Evolutionary conservation across 2,797 vertebrate species (phyloP).

Genomic region (Megaceryle alcyon): DNA sequence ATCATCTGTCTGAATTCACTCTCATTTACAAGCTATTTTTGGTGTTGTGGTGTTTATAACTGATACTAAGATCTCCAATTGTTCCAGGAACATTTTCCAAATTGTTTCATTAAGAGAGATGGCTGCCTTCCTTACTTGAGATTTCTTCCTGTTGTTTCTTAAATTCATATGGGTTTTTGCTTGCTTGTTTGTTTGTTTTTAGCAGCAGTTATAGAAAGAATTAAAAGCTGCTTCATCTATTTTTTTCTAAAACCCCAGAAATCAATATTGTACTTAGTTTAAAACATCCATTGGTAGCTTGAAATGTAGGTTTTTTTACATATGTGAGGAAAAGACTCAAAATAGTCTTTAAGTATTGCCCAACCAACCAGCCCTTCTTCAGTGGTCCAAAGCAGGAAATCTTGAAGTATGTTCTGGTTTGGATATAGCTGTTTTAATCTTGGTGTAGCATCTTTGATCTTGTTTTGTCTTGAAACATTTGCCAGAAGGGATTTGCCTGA

Average conservation of each 20-base stretch:
- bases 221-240: not conserved
- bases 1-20: not conserved
- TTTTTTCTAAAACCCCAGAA: not conserved
- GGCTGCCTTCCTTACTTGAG: not conserved
- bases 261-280: not conserved
- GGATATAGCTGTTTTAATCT: slow-evolving; percentile 4
- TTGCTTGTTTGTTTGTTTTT: not conserved
- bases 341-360: not conserved
- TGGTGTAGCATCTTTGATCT: slow-evolving; percentile 9
- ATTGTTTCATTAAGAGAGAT: not conserved
- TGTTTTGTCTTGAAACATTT: slow-evolving; percentile 36
- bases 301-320: not conserved
- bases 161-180: not conserved
- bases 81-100: not conserved
- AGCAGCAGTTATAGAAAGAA: not conserved
- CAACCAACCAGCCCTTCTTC: not conserved
- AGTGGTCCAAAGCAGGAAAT: not conserved
- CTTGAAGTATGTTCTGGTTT: not conserved
- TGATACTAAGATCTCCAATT: not conserved
- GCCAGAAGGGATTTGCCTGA: slow-evolving; percentile 33
- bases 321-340: not conserved
- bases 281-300: not conserved
- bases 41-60: not conserved
- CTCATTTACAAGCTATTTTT: not conserved
- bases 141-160: not conserved